Conservation (phyloP, 2,797 vertebrate species). For the Leontocebus nigricollis region DNA sequence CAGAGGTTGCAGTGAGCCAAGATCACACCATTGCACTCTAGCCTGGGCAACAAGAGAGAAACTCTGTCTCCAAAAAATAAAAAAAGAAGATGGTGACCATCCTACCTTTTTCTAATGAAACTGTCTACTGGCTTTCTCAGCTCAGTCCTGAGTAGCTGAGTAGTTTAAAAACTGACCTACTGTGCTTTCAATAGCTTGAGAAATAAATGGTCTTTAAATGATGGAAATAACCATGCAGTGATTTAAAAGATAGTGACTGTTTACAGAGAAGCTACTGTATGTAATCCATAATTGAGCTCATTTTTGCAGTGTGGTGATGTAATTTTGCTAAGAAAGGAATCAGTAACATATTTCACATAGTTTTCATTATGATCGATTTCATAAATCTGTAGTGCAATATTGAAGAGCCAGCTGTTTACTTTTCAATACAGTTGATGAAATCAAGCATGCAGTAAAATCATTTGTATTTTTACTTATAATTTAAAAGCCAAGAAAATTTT, state of each 20-base stretch:
- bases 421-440: neutral
- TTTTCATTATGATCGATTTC: neutral
- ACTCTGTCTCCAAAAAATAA: too few relatives aligned
- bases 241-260: neutral
- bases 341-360: neutral
- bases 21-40: too few relatives aligned
- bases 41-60: too few relatives aligned
- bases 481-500: slow-evolving; percentile 1
- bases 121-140: neutral
- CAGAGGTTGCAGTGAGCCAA: too few relatives aligned
- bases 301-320: neutral
- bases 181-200: neutral
- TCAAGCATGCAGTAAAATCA: neutral
- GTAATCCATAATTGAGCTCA: neutral
- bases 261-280: neutral
- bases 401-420: neutral
- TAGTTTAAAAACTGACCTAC: neutral
- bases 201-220: slow-evolving; percentile 33
- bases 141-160: neutral
- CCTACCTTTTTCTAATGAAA: neutral
- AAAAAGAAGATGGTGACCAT: neutral
- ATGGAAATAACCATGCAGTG: neutral
- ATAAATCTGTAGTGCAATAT: neutral
- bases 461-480: neutral
- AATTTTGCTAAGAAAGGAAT: neutral